Evolutionary conservation across 92 coral and sea anemone species (phyloP), one percentile per base, ranked within the genome.

Genomic region (Desmophyllum pertusum): DNA sequence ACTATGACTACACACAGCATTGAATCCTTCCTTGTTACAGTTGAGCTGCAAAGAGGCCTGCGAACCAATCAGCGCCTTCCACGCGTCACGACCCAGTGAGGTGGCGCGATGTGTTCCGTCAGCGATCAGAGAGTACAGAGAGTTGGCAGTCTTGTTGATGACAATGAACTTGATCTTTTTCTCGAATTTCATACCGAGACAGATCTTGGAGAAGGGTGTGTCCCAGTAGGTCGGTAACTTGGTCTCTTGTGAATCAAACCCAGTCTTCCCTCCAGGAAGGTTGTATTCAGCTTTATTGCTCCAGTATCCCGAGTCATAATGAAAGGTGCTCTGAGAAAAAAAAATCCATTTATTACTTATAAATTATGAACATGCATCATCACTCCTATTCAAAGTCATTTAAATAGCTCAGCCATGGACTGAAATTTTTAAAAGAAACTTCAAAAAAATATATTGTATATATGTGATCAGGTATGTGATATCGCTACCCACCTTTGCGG

Each of bases 171-270:
- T 75, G 17, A 37, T 14, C 73, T 67, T 42, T 35, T 67, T 42
- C 9, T 29, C 73, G 42, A 67, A 35, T 43, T 67, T 67, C 73
- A 67, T 67, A 0, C 73, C 73, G 6, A 67, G 73, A 37, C 73
- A 67, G 19, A 67, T 67, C n/a, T 57, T 73, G 42, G 75, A 7
- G 62, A 84, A 63, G 14, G 81, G 21, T 18, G 87, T 84, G 42
- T 77, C 62, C 87, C 87, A 84, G 81, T 84, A 84, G 21, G 69
- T 81, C 30, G 87, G 82, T 31, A 66, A 45, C 67, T 84, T 84
- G 65, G 88, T 76, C 53, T 78, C 83, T 39, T 52, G 41, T n/a
- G 40, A 30, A 33, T 76, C 75, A 51, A 74, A 70, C 65, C 83
- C 59, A 76, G 83, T 76, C 76, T 55, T 10, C 9, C 88, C 88